A percentile compares a stretch with the other conserved stretches of the same genome.
These are phyloP conservation scores for Pachyseris speciosa DNA, from an alignment of 64 coral and sea anemone species.

Conservation along the genomic window DNA sequence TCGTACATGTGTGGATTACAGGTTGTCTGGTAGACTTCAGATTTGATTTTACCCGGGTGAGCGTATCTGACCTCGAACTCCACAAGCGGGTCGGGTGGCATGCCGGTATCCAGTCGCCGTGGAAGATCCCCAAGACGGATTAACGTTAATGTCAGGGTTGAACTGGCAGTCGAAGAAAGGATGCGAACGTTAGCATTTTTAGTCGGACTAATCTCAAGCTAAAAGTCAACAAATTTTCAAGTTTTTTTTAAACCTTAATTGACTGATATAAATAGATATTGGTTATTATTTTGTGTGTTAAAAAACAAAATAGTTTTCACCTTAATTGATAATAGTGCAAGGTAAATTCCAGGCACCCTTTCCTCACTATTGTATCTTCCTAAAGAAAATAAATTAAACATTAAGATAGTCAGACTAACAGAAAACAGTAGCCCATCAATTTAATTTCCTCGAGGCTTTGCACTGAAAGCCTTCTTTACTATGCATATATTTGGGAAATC, in stretches of 20 bases:
- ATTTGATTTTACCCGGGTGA: conserved; percentile 88
- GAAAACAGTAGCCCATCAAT: background rate
- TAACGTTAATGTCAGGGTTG: conserved; percentile 85
- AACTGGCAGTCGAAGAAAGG: conserved; percentile 42
- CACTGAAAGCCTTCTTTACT: too few relatives aligned
- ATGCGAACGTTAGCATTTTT: background rate
- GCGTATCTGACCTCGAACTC: conserved; percentile 89
- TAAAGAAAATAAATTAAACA: too few relatives aligned
- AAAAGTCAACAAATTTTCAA: background rate
- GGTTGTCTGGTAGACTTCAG: conserved; percentile 79
- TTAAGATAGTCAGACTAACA: too few relatives aligned
- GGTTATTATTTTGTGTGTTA: too few relatives aligned
- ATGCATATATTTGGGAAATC: too few relatives aligned
- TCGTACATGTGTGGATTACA: conserved; percentile 92
- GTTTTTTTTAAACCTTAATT: background rate
- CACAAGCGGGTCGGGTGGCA: conserved; percentile 78
- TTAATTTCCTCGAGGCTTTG: background rate
- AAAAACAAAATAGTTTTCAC: conserved; percentile 20
- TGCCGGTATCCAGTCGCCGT: conserved; percentile 57
- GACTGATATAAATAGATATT: too few relatives aligned
- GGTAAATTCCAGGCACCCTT: conserved; percentile 86
- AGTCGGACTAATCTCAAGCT: background rate
- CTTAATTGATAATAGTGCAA: conserved; percentile 95
- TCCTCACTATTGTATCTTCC: conserved; percentile 89
- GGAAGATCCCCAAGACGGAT: conserved; percentile 86